Evolutionary conservation across 1,140 invertebrate genomes (phyloP).

Genomic region (Euschistus heros): DNA sequence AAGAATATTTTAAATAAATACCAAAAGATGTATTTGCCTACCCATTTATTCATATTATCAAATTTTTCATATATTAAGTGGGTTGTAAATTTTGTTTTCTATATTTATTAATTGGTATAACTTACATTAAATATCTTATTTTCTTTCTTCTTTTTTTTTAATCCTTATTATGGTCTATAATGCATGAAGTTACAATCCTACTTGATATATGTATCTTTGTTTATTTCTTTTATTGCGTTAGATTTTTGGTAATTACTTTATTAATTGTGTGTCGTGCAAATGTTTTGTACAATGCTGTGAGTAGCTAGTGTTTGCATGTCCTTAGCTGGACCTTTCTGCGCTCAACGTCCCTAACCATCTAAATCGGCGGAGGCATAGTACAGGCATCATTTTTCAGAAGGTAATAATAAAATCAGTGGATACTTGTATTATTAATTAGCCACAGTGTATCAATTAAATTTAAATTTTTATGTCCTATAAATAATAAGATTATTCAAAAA

Average conservation of each 20-base stretch:
- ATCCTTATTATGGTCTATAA: too few relatives aligned
- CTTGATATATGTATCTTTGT: too few relatives aligned
- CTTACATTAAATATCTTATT: too few relatives aligned
- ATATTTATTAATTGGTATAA: too few relatives aligned
- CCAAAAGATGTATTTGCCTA: too few relatives aligned
- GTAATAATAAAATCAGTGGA: conserved; percentile 28
- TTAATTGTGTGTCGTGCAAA: conserved; percentile 2
- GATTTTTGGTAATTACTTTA: not conserved
- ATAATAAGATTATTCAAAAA: not conserved
- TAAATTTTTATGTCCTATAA: conserved; percentile 1
- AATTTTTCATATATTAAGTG: too few relatives aligned
- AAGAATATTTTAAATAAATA: too few relatives aligned
- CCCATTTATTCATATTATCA: too few relatives aligned
- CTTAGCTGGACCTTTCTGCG: conserved; percentile 22
- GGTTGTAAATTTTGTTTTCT: too few relatives aligned
- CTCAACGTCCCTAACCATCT: conserved; percentile 37
- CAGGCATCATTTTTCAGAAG: conserved; percentile 46
- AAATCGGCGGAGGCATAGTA: conserved; percentile 59
- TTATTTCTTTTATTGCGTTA: not conserved
- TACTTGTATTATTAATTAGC: conserved; percentile 4
- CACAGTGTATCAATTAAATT: not conserved
- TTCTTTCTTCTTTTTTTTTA: too few relatives aligned
- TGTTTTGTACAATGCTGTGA: conserved; percentile 11
- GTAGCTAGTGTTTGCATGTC: conserved; percentile 38
- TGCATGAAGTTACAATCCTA: too few relatives aligned